Conservation (phyloP, 2,113 vertebrate species). For the Tyrannus savana region DNA sequence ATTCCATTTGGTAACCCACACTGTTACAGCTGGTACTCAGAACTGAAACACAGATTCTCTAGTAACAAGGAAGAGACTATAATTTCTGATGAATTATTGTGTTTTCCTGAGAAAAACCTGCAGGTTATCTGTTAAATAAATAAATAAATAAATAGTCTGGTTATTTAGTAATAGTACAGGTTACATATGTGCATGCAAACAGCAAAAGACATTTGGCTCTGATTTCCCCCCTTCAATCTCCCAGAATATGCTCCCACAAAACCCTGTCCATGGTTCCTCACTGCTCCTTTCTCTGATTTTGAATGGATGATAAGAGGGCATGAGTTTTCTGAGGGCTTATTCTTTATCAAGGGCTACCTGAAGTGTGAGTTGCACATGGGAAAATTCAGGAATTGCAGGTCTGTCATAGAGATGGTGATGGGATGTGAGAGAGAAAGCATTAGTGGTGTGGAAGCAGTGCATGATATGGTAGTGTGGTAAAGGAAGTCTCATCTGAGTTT, state of each 20-base stretch:
- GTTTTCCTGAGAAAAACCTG: background rate
- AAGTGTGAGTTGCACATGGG: rapidly evolving
- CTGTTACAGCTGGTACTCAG: background rate
- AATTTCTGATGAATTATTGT: background rate
- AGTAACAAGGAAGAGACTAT: background rate
- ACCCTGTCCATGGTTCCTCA: background rate
- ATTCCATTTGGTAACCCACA: background rate
- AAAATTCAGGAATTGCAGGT: background rate
- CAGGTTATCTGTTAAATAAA: background rate
- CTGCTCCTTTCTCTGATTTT: background rate
- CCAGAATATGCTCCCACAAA: background rate
- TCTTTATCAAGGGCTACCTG: background rate
- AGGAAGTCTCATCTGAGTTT: background rate
- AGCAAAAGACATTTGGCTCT: background rate
- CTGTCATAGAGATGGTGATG: background rate
- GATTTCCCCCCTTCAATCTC: background rate
- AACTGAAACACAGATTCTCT: background rate
- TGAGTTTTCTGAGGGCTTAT: background rate
- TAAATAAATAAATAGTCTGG: background rate
- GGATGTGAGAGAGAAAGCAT: background rate
- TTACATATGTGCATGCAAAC: background rate
- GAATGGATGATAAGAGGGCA: background rate
- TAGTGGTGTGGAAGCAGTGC: background rate
- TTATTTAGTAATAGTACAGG: background rate
- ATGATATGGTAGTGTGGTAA: background rate